phyloP scores from a whole-genome alignment of 2,888 invertebrate species.

The Linnaemya tessellans region DNA sequence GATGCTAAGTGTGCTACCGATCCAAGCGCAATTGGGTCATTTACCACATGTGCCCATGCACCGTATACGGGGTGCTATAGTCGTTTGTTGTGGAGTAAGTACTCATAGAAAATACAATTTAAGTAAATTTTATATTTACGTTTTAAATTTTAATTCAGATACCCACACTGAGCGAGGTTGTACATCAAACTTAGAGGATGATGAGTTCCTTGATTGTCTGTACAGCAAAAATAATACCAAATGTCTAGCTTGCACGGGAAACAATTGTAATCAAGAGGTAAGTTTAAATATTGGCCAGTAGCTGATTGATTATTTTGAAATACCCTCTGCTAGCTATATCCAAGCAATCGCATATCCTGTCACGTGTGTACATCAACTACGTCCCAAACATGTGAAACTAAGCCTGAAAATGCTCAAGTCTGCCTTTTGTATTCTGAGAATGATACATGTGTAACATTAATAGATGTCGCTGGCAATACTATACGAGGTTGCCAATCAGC shows the following conservation, averaged over 20 bases:
- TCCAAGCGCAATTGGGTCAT: conserved; percentile 65
- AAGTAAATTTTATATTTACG: background rate
- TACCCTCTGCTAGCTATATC: conserved; percentile 75
- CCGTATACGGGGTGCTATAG: conserved; percentile 78
- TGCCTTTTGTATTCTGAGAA: conserved; percentile 74
- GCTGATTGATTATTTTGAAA: background rate
- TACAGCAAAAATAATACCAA: conserved; percentile 70
- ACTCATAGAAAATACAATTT: background rate
- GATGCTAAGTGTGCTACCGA: conserved; percentile 76
- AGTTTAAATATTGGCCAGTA: background rate
- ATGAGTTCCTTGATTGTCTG: conserved; percentile 76
- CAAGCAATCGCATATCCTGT: conserved; percentile 77
- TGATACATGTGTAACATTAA: conserved; percentile 76
- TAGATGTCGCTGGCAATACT: conserved; percentile 75
- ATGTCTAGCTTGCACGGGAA: conserved; percentile 76
- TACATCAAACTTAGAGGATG: conserved; percentile 74
- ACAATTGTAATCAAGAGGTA: conserved; percentile 77
- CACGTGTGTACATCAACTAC: conserved; percentile 76
- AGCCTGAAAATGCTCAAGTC: conserved; percentile 70
- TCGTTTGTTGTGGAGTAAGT: conserved; percentile 74
- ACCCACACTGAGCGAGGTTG: conserved; percentile 81
- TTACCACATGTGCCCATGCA: conserved; percentile 72
- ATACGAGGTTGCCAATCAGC: conserved; percentile 78
- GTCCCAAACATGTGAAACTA: conserved; percentile 73
- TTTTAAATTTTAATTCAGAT: conserved; percentile 64